phyloP scores from a whole-genome alignment of 2,113 vertebrate species.

The Alexandromys fortis region DNA sequence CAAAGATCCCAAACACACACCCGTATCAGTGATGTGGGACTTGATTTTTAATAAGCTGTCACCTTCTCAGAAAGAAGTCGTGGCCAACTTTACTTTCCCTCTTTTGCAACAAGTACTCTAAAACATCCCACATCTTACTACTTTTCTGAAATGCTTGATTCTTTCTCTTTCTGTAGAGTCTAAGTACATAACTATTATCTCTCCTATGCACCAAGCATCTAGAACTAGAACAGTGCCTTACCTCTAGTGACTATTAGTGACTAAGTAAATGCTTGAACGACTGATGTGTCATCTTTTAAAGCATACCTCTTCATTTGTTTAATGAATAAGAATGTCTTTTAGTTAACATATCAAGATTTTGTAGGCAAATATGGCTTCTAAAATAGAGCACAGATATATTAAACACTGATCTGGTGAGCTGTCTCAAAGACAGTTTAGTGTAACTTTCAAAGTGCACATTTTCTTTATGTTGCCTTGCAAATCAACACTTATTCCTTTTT shows the following conservation, averaged over 20 bases:
- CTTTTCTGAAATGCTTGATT: background rate
- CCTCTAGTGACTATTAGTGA: background rate
- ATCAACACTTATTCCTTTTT: background rate
- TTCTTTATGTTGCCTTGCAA: slow-evolving; percentile 33
- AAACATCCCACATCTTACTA: background rate
- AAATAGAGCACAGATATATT: slow-evolving; percentile 20
- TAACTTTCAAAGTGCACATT: slow-evolving; percentile 19
- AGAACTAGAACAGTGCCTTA: background rate
- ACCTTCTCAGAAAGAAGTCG: background rate
- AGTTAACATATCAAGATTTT: slow-evolving; percentile 24
- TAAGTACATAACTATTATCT: background rate
- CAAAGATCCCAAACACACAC: background rate
- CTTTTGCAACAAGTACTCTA: background rate
- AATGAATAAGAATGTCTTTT: slow-evolving; percentile 19
- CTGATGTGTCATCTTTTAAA: slow-evolving; percentile 8
- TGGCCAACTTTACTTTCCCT: background rate
- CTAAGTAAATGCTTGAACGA: background rate
- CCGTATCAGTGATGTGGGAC: background rate
- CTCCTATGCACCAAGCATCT: background rate
- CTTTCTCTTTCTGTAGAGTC: background rate
- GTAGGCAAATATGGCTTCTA: background rate
- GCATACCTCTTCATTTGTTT: slow-evolving; percentile 45
- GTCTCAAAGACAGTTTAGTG: slow-evolving; percentile 30
- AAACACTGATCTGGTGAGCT: slow-evolving; percentile 23
- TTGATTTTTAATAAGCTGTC: background rate